phyloP scores from a whole-genome alignment of 2,113 vertebrate species.

The Neotoma lepida region DNA sequence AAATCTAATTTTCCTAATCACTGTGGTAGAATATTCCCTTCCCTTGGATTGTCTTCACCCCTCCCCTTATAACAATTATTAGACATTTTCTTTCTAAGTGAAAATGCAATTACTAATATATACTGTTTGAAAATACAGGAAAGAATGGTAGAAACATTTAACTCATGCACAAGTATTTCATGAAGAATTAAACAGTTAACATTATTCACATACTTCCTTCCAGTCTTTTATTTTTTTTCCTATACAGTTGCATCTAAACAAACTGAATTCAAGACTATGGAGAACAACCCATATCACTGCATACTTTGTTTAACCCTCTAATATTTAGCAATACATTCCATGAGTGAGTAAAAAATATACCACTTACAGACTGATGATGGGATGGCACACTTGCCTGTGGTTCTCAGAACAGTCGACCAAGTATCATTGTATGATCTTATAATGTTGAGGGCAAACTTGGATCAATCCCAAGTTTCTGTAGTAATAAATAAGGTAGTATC shows the following conservation, averaged over 20 bases:
- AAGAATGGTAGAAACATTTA: conserved; percentile 12
- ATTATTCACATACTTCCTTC: conserved; percentile 55
- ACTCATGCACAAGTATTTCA: not conserved
- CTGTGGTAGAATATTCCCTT: conserved; percentile 8
- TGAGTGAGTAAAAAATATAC: conserved; percentile 4
- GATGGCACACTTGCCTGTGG: not conserved
- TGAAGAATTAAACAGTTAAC: not conserved
- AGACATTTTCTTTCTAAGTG: not conserved
- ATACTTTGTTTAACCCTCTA: not conserved
- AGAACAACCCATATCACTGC: not conserved
- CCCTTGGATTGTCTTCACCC: not conserved
- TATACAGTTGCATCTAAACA: not conserved
- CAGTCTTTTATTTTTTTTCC: conserved; percentile 52
- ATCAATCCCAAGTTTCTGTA: conserved; percentile 16
- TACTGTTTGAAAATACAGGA: conserved; percentile 19
- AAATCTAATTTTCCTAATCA: not conserved
- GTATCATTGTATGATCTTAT: not conserved
- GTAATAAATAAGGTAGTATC: not conserved
- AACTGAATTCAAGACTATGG: not conserved
- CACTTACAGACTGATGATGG: not conserved
- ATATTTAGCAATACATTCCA: not conserved
- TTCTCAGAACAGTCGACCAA: not conserved
- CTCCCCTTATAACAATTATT: not conserved
- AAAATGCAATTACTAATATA: not conserved
- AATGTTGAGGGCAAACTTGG: not conserved